These are phyloP conservation scores for Callyntrura guangdongensis DNA, from an alignment of 2,888 invertebrate species.

Conservation along the genomic window DNA sequence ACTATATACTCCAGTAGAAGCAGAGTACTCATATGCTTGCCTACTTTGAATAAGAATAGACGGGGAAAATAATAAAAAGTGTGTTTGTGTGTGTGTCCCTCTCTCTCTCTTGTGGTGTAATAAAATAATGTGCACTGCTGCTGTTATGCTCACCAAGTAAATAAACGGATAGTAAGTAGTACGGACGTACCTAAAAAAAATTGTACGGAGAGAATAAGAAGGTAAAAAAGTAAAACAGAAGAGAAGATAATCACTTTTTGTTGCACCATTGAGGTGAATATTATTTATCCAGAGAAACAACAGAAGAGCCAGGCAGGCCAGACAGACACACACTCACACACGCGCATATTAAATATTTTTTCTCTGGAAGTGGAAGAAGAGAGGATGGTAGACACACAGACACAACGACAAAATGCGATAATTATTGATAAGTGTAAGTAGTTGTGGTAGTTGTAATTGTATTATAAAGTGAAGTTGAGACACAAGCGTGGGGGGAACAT, in stretches of 20 bases:
- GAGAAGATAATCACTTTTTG: background rate
- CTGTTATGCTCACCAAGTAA: no score
- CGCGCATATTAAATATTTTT: slow-evolving; percentile 13
- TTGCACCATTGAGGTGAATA: background rate
- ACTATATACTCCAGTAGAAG: no score
- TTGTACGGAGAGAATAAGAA: background rate
- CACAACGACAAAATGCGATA: background rate
- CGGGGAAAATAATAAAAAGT: background rate
- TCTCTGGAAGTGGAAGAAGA: background rate
- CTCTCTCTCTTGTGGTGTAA: no score
- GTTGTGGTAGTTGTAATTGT: background rate
- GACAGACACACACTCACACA: background rate
- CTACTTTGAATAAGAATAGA: no score
- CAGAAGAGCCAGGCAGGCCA: background rate
- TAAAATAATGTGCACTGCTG: no score
- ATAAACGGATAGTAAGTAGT: no score
- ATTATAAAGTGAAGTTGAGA: no score
- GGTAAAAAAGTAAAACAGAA: background rate
- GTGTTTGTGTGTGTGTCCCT: no score
- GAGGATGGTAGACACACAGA: background rate
- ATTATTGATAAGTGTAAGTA: background rate
- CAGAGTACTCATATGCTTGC: no score
- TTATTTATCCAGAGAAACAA: background rate
- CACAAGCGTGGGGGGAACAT: no score
- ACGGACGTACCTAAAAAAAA: no score